Evolutionary conservation across 2,888 invertebrate genomes (phyloP).

Genomic region (Flexamia atlantica): DNA sequence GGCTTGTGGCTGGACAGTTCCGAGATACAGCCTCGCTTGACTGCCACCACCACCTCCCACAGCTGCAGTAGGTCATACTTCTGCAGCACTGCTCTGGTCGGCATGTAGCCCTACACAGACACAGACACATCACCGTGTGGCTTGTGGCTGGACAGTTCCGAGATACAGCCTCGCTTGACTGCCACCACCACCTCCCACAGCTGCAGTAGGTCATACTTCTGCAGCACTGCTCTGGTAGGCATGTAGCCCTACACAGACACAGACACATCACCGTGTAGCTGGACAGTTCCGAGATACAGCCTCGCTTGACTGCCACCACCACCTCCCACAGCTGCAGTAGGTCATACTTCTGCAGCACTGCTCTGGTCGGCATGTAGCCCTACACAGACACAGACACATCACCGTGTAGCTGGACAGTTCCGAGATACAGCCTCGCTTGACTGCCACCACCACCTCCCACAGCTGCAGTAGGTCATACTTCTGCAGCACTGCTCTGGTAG

Average conservation of each 20-base stretch:
- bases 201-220: slow-evolving; percentile 93
- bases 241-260: slow-evolving; percentile 84
- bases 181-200: slow-evolving; percentile 94
- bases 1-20: slow-evolving; percentile 91
- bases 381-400: slow-evolving; percentile 80
- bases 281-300: slow-evolving; percentile 91
- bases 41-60: slow-evolving; percentile 91
- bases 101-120: slow-evolving; percentile 93
- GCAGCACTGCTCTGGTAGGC: slow-evolving; percentile 89
- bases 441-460: slow-evolving; percentile 91
- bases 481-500: slow-evolving; percentile 87
- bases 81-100: slow-evolving; percentile 87
- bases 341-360: slow-evolving; percentile 92
- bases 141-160: slow-evolving; percentile 90
- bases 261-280: slow-evolving; percentile 88
- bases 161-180: slow-evolving; percentile 93
- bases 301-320: slow-evolving; percentile 91
- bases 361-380: slow-evolving; percentile 94
- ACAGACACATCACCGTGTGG: slow-evolving; percentile 92
- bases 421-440: slow-evolving; percentile 93
- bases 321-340: slow-evolving; percentile 94
- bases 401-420: slow-evolving; percentile 91
- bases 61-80: slow-evolving; percentile 96
- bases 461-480: slow-evolving; percentile 96
- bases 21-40: slow-evolving; percentile 93